Evolutionary conservation across 2,113 vertebrate genomes (phyloP).

Genomic region (Lichenostomus cassidix): DNA sequence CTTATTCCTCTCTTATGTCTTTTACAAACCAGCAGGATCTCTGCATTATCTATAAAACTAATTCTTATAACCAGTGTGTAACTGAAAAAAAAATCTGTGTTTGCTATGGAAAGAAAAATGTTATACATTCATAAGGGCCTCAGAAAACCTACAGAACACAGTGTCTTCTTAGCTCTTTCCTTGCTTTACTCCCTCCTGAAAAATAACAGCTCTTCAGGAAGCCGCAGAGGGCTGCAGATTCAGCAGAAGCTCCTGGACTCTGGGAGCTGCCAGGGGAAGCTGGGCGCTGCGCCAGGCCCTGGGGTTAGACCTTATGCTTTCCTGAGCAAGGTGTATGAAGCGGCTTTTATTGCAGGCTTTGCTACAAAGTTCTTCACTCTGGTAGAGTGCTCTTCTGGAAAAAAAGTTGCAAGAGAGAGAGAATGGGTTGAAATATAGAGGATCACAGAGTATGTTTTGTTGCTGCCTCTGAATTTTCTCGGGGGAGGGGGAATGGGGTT

Average conservation of each 20-base stretch:
- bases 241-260: neutral
- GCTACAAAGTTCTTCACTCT: neutral
- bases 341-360: neutral
- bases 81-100: neutral
- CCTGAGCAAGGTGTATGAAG: neutral
- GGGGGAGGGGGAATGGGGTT: neutral
- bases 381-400: neutral
- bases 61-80: neutral
- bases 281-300: neutral
- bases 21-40: neutral
- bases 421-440: fast-evolving
- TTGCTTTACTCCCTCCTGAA: neutral
- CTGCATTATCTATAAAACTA: neutral
- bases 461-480: neutral
- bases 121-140: neutral
- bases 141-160: conserved; percentile 2
- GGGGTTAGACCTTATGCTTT: neutral
- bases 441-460: neutral
- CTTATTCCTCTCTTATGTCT: neutral
- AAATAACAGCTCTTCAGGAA: neutral
- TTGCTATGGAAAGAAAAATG: neutral
- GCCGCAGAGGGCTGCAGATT: neutral
- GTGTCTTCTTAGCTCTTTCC: neutral
- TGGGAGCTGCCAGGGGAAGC: conserved; percentile 4
- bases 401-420: neutral